These are phyloP conservation scores for Odontophorus gujanensis DNA, from an alignment of 2,113 vertebrate species.

Conservation along the genomic window DNA sequence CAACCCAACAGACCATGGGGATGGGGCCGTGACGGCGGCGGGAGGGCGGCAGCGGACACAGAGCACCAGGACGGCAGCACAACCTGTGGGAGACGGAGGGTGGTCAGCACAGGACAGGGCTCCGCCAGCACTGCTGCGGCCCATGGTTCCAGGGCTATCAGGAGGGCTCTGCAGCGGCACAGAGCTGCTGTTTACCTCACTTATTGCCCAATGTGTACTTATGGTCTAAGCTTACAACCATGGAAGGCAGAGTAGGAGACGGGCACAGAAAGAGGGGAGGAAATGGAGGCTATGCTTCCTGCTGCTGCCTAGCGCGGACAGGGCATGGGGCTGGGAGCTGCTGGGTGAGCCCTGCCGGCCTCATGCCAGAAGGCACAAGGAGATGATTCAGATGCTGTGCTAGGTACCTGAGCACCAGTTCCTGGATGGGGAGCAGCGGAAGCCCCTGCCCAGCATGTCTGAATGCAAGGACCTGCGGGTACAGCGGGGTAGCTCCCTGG, in stretches of 20 bases:
- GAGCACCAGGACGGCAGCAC: not conserved
- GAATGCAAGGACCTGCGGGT: not conserved
- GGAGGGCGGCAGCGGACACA: not conserved
- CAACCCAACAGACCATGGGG: not conserved
- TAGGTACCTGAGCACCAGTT: too few relatives aligned
- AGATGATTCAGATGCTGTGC: not conserved
- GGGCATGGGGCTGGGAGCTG: not conserved
- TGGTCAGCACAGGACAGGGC: not conserved
- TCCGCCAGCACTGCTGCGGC: not conserved
- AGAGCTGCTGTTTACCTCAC: not conserved
- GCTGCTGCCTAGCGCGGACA: rapidly evolving
- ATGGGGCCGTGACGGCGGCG: not conserved
- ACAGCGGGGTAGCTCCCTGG: not conserved
- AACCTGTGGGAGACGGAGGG: not conserved
- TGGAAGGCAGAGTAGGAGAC: not conserved
- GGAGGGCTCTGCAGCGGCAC: rapidly evolving
- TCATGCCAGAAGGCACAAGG: not conserved
- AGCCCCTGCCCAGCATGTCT: too few relatives aligned
- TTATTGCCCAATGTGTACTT: conserved; percentile 47
- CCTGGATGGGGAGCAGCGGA: too few relatives aligned
- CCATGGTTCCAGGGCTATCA: not conserved
- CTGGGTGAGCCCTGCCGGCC: not conserved
- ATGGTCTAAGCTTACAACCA: not conserved
- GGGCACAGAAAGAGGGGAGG: not conserved
- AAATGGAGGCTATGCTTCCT: not conserved